Base-by-base conservation (phyloP, 2,888 invertebrate species). In the Heteropelma amictum region DNA sequence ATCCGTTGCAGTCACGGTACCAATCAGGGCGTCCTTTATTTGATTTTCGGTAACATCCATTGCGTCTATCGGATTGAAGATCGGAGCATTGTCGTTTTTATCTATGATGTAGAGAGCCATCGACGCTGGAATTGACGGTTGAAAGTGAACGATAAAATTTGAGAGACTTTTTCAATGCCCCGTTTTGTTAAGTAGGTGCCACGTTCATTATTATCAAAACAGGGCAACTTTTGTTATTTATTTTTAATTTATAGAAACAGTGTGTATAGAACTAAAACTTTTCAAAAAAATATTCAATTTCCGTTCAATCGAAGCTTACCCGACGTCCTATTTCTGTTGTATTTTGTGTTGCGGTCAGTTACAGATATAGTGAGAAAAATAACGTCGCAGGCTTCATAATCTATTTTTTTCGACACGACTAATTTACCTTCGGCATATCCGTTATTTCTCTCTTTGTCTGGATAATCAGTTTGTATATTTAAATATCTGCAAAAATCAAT, bases 1-100 rank as follows among this genome's bases (percentile, higher is more conserved):
- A 86, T 94, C 94, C 0, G 89, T 91, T 3, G 93, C 93, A 30
- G 89, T 88, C 14, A 94, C 90, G 2, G 91, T 90, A n/a, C 93
- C 93, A 68, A 93, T 91, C 33, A 91, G 86, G 1, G 90, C 89
- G 8, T 87, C 90, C 4, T 79, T 77, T 12, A 83, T 85, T 0
- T 92, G 90, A 81, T 90, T 89, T 87, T 94, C 94, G 0, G 90
- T 87, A 2, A 93, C 92, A 58, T 81, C 82, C 69, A 90, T 85
- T n/a, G 92, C 82, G 1, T 91, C 90, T 0, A 90, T 90, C 0
- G 82, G 77, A 0, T 86, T 86, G 0, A 86, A 86, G 90, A 93
- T 77, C 1, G 94, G 94, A 1, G 88, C 72, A 84, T 93, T 93
- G 86, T 94, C 94, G 82, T 93, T 93, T 82, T 92, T 89, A 83